Evolutionary conservation across 2,113 vertebrate species (phyloP).

Genomic region (Capreolus pygargus): DNA sequence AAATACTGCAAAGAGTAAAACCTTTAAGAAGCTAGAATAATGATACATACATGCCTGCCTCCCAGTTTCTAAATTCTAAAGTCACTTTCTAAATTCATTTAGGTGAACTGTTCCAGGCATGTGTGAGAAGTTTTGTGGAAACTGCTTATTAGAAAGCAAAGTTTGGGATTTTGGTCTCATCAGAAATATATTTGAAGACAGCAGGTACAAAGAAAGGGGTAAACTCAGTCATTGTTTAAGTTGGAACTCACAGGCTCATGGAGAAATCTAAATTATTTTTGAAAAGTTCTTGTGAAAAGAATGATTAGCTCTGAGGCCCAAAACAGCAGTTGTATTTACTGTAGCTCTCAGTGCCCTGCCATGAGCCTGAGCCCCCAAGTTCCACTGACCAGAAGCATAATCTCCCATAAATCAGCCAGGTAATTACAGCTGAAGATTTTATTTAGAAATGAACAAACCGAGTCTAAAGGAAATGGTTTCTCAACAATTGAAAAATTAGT

Average conservation of each 20-base stretch:
- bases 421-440: background rate
- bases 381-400: background rate
- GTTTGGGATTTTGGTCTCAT: background rate
- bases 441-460: background rate
- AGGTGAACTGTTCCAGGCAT: background rate
- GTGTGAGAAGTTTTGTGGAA: background rate
- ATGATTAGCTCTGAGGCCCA: background rate
- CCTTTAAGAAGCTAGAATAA: background rate
- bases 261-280: background rate
- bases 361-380: background rate
- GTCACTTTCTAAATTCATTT: background rate
- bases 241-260: background rate
- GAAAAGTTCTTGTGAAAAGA: background rate
- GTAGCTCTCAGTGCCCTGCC: background rate
- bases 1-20: background rate
- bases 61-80: background rate
- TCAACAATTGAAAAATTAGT: conserved; percentile 10
- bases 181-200: background rate
- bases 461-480: background rate
- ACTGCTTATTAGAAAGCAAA: background rate
- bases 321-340: background rate
- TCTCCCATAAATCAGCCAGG: background rate
- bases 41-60: too few relatives aligned
- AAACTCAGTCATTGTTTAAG: background rate
- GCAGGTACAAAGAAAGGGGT: background rate